Conservation (phyloP, 2,797 vertebrate genomes). For the Dromococcyx pavoninus region DNA sequence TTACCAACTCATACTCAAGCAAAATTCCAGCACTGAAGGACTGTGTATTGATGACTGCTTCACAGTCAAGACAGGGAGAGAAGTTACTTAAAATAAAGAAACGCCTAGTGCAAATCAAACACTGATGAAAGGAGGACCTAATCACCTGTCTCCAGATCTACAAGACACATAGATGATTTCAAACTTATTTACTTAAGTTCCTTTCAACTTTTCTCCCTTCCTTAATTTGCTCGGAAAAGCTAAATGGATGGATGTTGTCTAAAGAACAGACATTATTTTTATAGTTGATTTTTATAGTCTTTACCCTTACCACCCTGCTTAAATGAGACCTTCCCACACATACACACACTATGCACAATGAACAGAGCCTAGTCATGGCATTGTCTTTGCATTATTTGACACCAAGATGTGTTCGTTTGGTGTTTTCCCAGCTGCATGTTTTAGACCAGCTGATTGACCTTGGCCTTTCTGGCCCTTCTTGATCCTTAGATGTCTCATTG, state of each 20-base stretch:
- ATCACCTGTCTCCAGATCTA: conserved; percentile 34
- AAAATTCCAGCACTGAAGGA: not conserved
- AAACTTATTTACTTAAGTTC: conserved; percentile 61
- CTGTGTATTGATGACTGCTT: not conserved
- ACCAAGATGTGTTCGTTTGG: not conserved
- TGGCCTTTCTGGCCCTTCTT: not conserved
- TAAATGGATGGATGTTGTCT: not conserved
- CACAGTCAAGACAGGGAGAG: conserved; percentile 33
- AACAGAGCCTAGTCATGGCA: not conserved
- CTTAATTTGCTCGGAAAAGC: conserved; percentile 49
- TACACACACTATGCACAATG: not conserved
- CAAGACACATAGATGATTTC: conserved; percentile 38
- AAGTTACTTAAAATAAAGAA: conserved; percentile 62
- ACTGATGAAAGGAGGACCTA: conserved; percentile 57
- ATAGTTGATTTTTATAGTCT: not conserved
- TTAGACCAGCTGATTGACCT: not conserved
- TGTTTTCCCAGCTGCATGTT: not conserved
- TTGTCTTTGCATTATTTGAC: not conserved
- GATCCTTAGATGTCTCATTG: not conserved
- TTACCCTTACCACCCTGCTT: not conserved
- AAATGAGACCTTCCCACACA: not conserved
- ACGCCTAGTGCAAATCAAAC: conserved; percentile 66
- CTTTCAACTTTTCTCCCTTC: conserved; percentile 28
- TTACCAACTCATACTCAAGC: conserved; percentile 40
- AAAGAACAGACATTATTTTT: not conserved